Evolutionary conservation across 1,140 invertebrate genomes (phyloP).

Genomic region (Procambarus virginalis): DNA sequence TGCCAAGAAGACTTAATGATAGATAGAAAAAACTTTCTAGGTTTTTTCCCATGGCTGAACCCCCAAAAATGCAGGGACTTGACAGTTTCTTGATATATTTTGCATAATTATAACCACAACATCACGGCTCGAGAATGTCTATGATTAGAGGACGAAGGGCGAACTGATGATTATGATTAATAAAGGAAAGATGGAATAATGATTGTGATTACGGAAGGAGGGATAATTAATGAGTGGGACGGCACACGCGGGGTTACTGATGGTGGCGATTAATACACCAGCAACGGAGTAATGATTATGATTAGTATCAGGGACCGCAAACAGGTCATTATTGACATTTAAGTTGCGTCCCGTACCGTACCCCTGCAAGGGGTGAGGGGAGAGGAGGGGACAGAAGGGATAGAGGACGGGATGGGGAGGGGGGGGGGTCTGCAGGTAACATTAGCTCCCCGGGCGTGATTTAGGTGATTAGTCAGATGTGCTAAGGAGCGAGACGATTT

Average conservation of each 20-base stretch:
- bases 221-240: slow-evolving; percentile 8
- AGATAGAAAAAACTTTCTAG: background rate
- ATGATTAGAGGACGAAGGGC: slow-evolving; percentile 11
- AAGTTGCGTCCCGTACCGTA: slow-evolving; percentile 24
- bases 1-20: slow-evolving; percentile 43
- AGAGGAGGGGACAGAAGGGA: slow-evolving; percentile 6
- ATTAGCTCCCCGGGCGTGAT: background rate
- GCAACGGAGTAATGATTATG: slow-evolving; percentile 19
- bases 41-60: background rate
- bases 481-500: background rate
- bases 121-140: background rate
- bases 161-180: slow-evolving; percentile 49
- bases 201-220: slow-evolving; percentile 46
- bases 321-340: slow-evolving; percentile 35
- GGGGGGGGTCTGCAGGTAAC: slow-evolving; percentile 1
- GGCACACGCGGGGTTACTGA: slow-evolving; percentile 2
- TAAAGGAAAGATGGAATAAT: slow-evolving; percentile 44
- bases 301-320: slow-evolving; percentile 4
- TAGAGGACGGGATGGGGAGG: slow-evolving; percentile 24
- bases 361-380: background rate
- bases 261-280: slow-evolving; percentile 11
- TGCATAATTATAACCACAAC: slow-evolving; percentile 26
- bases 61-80: slow-evolving; percentile 16
- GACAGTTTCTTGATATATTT: slow-evolving; percentile 24
- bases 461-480: slow-evolving; percentile 18